These are phyloP conservation scores for Cataglyphis rosenhaueri DNA, from an alignment of 2,888 invertebrate species.

Conservation along the genomic window DNA sequence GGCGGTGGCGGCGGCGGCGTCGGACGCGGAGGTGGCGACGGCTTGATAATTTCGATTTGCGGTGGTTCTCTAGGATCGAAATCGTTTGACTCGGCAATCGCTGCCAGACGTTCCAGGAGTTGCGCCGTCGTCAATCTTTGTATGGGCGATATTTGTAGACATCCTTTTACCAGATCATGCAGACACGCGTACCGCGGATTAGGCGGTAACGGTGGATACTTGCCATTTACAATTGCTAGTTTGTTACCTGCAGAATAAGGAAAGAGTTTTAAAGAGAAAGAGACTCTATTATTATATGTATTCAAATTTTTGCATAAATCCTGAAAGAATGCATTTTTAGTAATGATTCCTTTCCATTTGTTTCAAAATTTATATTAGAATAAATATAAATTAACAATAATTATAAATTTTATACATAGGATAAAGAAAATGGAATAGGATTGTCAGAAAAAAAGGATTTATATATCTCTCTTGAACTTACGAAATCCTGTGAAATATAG, in stretches of 20 bases:
- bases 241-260: conserved; percentile 88
- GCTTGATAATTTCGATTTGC: conserved; percentile 86
- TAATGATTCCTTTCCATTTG: neutral
- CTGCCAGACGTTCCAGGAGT: conserved; percentile 94
- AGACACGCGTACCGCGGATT: conserved; percentile 94
- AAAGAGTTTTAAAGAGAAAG: conserved; percentile 6
- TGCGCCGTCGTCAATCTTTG: conserved; percentile 92
- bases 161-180: conserved; percentile 92
- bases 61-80: conserved; percentile 94
- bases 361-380: neutral
- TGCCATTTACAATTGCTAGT: conserved; percentile 97
- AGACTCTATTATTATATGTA: neutral
- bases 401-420: too few species aligned
- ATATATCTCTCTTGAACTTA: too few species aligned
- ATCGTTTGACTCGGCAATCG: conserved; percentile 94
- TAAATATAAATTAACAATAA: neutral
- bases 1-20: conserved; percentile 77
- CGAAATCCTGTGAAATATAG: too few species aligned
- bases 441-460: too few species aligned
- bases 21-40: conserved; percentile 78
- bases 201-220: conserved; percentile 93
- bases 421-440: too few species aligned
- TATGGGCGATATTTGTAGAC: conserved; percentile 93
- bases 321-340: neutral
- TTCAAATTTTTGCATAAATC: neutral